Evolutionary conservation across 2,797 vertebrate genomes (phyloP).

Genomic region (Rhinogobio ventralis): DNA sequence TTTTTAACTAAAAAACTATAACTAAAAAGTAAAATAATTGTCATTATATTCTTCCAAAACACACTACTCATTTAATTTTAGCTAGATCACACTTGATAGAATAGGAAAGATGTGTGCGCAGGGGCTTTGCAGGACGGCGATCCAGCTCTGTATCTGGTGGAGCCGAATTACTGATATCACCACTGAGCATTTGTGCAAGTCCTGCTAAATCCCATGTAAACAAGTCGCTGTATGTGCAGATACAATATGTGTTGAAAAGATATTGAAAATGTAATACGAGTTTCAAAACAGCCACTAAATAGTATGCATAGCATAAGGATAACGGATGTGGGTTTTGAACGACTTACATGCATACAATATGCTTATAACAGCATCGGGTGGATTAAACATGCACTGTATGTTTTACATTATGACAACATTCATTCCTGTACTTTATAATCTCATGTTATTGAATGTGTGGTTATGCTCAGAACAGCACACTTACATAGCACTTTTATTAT

Average conservation of each 20-base stretch:
- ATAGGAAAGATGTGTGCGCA: not conserved
- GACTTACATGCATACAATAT: not conserved
- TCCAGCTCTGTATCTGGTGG: slow-evolving; percentile 1
- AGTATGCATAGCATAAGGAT: not conserved
- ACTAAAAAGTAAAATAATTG: not conserved
- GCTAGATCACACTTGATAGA: not conserved
- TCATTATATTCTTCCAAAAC: no score
- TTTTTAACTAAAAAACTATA: no score
- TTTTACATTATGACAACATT: not conserved
- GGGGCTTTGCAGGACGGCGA: not conserved
- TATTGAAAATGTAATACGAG: not conserved
- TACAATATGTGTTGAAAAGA: not conserved
- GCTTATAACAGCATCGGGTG: not conserved
- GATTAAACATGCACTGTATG: not conserved
- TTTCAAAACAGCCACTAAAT: not conserved
- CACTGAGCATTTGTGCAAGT: not conserved
- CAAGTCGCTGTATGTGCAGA: not conserved
- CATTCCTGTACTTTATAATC: not conserved
- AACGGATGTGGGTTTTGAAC: not conserved
- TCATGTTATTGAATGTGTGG: not conserved
- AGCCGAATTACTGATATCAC: slow-evolving; percentile 2
- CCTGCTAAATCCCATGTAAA: not conserved
- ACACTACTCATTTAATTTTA: not conserved
- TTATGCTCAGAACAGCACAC: not conserved
- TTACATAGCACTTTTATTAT: not conserved